Evolutionary conservation across 2,888 invertebrate species (phyloP).

Genomic region (Arge pagana): DNA sequence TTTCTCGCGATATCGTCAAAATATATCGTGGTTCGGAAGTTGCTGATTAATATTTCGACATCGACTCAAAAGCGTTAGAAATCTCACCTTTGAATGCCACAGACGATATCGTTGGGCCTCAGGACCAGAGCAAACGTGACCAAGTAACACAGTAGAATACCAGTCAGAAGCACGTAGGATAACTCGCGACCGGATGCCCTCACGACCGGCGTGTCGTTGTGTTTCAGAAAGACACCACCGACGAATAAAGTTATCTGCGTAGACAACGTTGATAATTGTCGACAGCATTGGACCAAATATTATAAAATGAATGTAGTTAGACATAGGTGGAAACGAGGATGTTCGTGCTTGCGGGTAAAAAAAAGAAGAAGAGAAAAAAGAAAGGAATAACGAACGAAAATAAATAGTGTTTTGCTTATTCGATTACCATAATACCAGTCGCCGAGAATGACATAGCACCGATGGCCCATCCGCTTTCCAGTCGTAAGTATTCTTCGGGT

Average conservation of each 20-base stretch:
- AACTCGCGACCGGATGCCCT: conserved; percentile 90
- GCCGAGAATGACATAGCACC: conserved; percentile 90
- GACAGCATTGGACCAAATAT: too few species aligned
- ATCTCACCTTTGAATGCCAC: conserved; percentile 83
- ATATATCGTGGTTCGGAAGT: too few species aligned
- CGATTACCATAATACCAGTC: conserved; percentile 82
- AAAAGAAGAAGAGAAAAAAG: conserved; percentile 6
- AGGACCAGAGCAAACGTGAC: conserved; percentile 92
- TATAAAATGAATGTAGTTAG: too few species aligned
- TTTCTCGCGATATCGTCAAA: too few species aligned
- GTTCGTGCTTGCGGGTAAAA: conserved; percentile 15
- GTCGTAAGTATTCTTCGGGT: conserved; percentile 80
- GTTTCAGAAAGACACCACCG: conserved; percentile 77
- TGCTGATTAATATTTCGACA: too few species aligned
- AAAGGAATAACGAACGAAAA: too few species aligned
- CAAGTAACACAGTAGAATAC: conserved; percentile 88
- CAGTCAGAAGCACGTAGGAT: conserved; percentile 88
- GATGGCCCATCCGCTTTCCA: conserved; percentile 89
- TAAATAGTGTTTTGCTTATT: too few species aligned
- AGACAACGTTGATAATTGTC: conserved; percentile 5
- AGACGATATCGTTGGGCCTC: conserved; percentile 83
- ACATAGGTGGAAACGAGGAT: too few species aligned
- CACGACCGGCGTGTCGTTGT: conserved; percentile 96
- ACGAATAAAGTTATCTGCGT: conserved; percentile 65
- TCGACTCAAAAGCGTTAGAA: not conserved